Conservation (phyloP, 2,113 vertebrate genomes). For the Halcyon malimbica region DNA sequence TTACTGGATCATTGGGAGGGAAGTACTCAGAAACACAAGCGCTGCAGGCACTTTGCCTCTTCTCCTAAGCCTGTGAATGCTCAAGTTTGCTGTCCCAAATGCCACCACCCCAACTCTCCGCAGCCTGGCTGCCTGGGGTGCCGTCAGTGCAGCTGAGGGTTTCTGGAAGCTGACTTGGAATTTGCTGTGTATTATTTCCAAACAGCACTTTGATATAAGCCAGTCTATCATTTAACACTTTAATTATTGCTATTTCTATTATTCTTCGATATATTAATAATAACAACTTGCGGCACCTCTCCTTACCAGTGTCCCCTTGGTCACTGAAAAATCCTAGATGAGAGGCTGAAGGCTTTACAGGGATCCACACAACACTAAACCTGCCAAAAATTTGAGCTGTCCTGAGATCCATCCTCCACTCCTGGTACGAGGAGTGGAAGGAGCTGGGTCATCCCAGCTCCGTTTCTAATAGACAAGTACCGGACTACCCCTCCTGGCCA, state of each 20-base stretch:
- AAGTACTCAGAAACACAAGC: neutral
- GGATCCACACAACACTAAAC: too few species aligned
- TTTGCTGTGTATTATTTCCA: neutral
- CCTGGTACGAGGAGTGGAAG: accelerated
- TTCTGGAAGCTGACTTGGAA: neutral
- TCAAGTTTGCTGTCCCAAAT: neutral
- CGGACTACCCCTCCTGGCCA: neutral
- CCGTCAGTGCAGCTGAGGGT: accelerated
- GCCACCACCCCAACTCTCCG: neutral
- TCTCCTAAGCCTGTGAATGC: neutral
- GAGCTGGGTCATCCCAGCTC: neutral
- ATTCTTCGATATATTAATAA: neutral
- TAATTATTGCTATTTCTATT: neutral
- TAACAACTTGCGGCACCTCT: neutral
- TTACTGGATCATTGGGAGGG: neutral
- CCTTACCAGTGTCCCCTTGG: neutral
- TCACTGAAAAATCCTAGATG: neutral
- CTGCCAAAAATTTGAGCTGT: neutral
- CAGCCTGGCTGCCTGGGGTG: neutral
- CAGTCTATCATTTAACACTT: neutral
- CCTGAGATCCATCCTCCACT: neutral
- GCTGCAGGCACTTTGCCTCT: neutral
- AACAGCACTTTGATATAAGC: neutral
- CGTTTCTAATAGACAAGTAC: neutral
- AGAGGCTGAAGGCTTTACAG: neutral